Evolutionary conservation across 2,113 vertebrate genomes (phyloP), one percentile per base, ranked within the genome.

Genomic region (Strix uralensis): DNA sequence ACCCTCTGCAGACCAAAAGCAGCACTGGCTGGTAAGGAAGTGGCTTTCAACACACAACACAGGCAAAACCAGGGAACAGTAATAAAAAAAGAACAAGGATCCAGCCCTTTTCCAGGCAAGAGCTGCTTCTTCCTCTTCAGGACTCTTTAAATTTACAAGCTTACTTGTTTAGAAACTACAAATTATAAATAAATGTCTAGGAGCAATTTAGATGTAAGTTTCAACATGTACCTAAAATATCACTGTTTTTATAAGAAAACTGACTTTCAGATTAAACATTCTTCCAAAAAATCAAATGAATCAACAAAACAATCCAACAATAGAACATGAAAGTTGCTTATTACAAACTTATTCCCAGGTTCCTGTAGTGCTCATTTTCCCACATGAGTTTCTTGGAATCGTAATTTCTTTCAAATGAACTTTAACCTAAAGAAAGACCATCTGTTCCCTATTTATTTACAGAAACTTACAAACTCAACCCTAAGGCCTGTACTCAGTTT

Each of bases 391-490:
- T 59, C 72, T 55, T 70, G 30, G 87, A 84, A 93, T 72, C 42
- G 27, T 59, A 16, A 67, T 67, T 93, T 96, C 62, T 93, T 94
- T 75, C 46, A 81, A 62, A 59, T 63, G 92, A 97, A 91, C 87
- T 97, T 88, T 96, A 94, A 86, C 92, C 85, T 89, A 55, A 88
- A 69, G 46, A 46, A 47, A 61, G 32, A 79, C 65, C 86, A 88
- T 92, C 82, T 92, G 89, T 49, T 94, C 69, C 47, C 38, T 95
- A 80, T 96, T 97, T 96, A 92, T 95, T 87, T 88, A 92, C 57
- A 93, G 38, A 46, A 94, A 72, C 10, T 79, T 84, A 75, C 12
- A 90, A 95, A 88, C 44, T 63, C 63, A 69, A 25, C 47, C 54
- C 65, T 23, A 81, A 72, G 61, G 30, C 49, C 8, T 51, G n/a